These are phyloP conservation scores for Nephrotoma flavescens DNA, from an alignment of 2,888 invertebrate species.

Conservation along the genomic window DNA sequence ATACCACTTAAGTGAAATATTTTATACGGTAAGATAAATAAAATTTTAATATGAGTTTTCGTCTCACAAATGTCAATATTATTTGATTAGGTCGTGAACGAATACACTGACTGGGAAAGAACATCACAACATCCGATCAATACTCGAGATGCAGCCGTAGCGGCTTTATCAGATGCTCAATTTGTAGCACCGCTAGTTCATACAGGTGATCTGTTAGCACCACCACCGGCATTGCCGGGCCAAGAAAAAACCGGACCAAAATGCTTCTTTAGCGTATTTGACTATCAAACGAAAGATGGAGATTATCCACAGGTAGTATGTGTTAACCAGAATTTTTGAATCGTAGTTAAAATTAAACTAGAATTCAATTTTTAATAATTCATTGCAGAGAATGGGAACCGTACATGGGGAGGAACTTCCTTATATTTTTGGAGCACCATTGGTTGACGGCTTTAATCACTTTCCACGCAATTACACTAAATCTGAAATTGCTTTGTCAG, in stretches of 20 bases:
- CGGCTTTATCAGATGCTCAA: slow-evolving; percentile 86
- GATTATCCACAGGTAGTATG: slow-evolving; percentile 63
- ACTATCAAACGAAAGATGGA: slow-evolving; percentile 81
- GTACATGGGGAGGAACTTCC: slow-evolving; percentile 86
- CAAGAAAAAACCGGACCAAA: slow-evolving; percentile 50
- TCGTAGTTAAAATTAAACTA: slow-evolving; percentile 4
- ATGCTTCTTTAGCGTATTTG: slow-evolving; percentile 81
- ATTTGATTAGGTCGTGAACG: slow-evolving; percentile 51
- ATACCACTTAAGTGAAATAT: slow-evolving; percentile 91
- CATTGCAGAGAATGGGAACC: slow-evolving; percentile 66
- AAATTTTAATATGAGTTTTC: not conserved
- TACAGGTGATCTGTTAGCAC: slow-evolving; percentile 66
- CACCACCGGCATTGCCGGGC: slow-evolving; percentile 41
- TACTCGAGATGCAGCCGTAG: slow-evolving; percentile 75
- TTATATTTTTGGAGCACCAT: slow-evolving; percentile 80
- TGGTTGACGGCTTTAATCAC: slow-evolving; percentile 65
- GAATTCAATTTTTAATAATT: not conserved
- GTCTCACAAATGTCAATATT: not conserved
- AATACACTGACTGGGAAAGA: slow-evolving; percentile 95
- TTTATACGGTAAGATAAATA: slow-evolving; percentile 58
- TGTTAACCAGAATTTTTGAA: not conserved
- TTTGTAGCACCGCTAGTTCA: slow-evolving; percentile 83
- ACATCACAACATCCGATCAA: slow-evolving; percentile 81
- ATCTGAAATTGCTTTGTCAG: slow-evolving; percentile 70
- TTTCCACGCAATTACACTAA: slow-evolving; percentile 81